Evolutionary conservation across 2,113 vertebrate genomes (phyloP), one percentile per base, ranked within the genome.

Genomic region (Eulemur macaco): DNA sequence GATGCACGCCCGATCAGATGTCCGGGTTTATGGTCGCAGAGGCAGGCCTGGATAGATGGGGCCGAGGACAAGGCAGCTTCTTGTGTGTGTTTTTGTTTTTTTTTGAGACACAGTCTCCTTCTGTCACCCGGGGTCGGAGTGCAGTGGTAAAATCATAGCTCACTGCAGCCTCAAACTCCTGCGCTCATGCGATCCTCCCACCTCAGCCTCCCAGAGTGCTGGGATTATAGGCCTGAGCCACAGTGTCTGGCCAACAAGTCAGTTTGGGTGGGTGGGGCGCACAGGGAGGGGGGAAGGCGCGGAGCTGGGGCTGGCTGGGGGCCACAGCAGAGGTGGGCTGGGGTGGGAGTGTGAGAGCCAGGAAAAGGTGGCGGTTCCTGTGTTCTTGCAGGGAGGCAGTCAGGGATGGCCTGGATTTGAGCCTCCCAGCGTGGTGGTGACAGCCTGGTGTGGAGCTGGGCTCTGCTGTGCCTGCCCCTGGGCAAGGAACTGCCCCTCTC

Each of bases 1-100:
- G 1, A 6, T 6, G 23, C 14, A 12, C 5, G 11, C 5, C 31
- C 6, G 3, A 4, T 12, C 31, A 21, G 14, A 21, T 4, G 90
- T 69, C 45, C 77, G 27, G 39, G 3, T n/a, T 18, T 15, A 66
- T 37, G 3, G 39, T 20, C 21, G n/a, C 21, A 45, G 52, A 37
- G 31, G 52, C 2, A 3, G 71, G 29, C 21, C 17, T 58, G 2
- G 86, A 74, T 39, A 60, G 45, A 1, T 1, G 37, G 60, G 58
- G 39, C 34, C 27, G 14, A 64, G 56, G 73, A 21, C 21, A 1
- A 47, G 37, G 23, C 39, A 1, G 17, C 69, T 56, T 87, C 60
- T 12, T 29, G 60, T 60, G 11, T 54, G 58, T 27, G 23, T 60
- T 9, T 60, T 9, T 25, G 8, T 60, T 9, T 58, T 25, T 27